phyloP scores from a whole-genome alignment of 2,113 vertebrate genomes.

The Orycteropus afer region DNA sequence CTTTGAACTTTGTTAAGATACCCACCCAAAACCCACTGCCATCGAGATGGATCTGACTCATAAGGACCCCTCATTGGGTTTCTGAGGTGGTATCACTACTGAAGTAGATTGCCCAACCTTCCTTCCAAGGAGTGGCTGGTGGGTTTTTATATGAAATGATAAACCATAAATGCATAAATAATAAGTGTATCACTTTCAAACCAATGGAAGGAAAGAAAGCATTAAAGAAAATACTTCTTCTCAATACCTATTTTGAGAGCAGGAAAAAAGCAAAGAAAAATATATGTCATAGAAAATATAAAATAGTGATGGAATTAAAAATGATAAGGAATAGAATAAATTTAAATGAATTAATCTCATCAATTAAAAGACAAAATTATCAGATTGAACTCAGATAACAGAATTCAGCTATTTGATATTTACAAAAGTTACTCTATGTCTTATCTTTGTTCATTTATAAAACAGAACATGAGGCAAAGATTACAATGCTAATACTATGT shows the following conservation, averaged over 20 bases:
- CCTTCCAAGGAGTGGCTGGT: neutral
- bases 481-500: neutral
- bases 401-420: neutral
- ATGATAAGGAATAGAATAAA: neutral
- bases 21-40: too few relatives aligned
- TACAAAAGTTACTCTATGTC: neutral
- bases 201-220: slow-evolving; percentile 3
- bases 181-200: slow-evolving; percentile 26
- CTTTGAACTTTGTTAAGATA: slow-evolving; percentile 4
- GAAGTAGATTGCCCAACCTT: too few relatives aligned
- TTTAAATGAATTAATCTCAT: neutral
- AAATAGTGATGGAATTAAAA: slow-evolving; percentile 21
- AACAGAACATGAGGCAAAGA: neutral
- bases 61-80: too few relatives aligned
- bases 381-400: neutral
- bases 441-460: neutral
- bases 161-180: neutral
- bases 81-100: too few relatives aligned
- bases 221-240: neutral
- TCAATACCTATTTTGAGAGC: neutral
- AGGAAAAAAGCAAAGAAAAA: neutral
- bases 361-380: neutral
- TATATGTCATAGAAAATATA: neutral
- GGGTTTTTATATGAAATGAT: slow-evolving; percentile 12
- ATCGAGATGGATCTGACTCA: too few relatives aligned